Evolutionary conservation across 2,113 vertebrate species (phyloP), one percentile per base, ranked within the genome.

Genomic region (Eulemur rufifrons): DNA sequence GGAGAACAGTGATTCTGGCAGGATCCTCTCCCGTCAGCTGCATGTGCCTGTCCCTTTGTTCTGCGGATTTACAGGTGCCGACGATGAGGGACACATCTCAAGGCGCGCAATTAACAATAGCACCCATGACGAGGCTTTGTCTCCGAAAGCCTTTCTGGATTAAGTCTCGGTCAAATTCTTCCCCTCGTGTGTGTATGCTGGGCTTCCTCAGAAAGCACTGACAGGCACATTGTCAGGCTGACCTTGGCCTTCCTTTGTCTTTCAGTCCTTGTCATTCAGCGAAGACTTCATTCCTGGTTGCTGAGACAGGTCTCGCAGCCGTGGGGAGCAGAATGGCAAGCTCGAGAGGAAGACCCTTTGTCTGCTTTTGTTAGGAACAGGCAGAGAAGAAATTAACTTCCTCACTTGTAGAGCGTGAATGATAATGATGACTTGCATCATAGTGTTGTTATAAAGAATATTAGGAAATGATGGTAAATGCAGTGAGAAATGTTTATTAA

Each of bases 171-270:
- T 6, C 96, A 61, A 68, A 92, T 87, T 96, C 37, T 94, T 54
- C n/a, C 39, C 10, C 69, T 91, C 23, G 13, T 42, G 86, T 80
- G 88, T 42, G 12, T 21, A 4, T 4, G 13, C 9, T 4, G 73
- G 90, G 85, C 95, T 97, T 80, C 80, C 77, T 95, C 83, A 56
- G 87, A 88, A 89, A 90, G 78, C 68, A 59, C 85, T 20, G 91
- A 80, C 0, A 25, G 88, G 77, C 91, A 86, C 54, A 39, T 63
- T 89, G 95, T 84, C 93, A 85, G 93, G 52, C 34, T 97, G 86
- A 39, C 83, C 93, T 94, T 97, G 93, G 86, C 59, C 82, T 84
- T 74, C 84, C 88, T 83, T 96, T 96, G 83, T 97, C 81, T 94
- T 63, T 84, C 29, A 92, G 78, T 88, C n/a, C 86, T 63, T 96